These are phyloP conservation scores for Callaeas wilsoni DNA, from an alignment of 2,113 vertebrate genomes.

Conservation along the genomic window DNA sequence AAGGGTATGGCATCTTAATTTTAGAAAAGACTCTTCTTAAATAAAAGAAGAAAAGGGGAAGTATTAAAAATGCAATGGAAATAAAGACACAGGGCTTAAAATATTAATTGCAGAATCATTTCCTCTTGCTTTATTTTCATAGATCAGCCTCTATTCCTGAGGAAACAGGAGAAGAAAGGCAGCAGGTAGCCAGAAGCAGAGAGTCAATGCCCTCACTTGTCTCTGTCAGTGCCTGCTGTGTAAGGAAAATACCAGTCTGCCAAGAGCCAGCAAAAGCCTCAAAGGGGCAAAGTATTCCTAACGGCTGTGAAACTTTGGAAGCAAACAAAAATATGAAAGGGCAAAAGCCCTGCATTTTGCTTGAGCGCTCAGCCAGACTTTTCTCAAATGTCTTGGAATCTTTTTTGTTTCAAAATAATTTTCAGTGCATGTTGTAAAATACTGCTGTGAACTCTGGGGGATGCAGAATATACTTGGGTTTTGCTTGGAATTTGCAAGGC, in stretches of 20 bases:
- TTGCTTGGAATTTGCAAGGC: neutral
- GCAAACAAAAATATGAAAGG: neutral
- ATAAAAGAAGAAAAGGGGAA: neutral
- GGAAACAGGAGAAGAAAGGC: constrained; percentile 25
- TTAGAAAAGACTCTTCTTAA: neutral
- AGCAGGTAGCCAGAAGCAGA: constrained; percentile 19
- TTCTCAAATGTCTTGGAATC: neutral
- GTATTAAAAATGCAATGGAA: neutral
- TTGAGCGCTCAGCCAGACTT: neutral
- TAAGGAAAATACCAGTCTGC: neutral
- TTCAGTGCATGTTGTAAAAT: neutral
- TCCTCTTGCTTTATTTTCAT: neutral
- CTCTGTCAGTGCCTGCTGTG: constrained; percentile 26
- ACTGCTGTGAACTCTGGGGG: neutral
- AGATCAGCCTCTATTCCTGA: neutral
- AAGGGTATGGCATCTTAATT: neutral
- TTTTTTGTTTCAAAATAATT: neutral
- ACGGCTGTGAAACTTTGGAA: neutral
- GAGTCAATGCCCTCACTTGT: constrained; percentile 23
- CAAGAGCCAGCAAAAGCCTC: constrained; percentile 19
- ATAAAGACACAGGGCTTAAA: constrained; percentile 4
- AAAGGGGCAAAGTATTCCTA: constrained; percentile 19
- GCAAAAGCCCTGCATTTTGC: neutral
- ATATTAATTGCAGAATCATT: constrained; percentile 16
- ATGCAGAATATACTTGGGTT: neutral